Evolutionary conservation across 2,797 vertebrate genomes (phyloP).

Genomic region (Helicolenus hilgendorfi): DNA sequence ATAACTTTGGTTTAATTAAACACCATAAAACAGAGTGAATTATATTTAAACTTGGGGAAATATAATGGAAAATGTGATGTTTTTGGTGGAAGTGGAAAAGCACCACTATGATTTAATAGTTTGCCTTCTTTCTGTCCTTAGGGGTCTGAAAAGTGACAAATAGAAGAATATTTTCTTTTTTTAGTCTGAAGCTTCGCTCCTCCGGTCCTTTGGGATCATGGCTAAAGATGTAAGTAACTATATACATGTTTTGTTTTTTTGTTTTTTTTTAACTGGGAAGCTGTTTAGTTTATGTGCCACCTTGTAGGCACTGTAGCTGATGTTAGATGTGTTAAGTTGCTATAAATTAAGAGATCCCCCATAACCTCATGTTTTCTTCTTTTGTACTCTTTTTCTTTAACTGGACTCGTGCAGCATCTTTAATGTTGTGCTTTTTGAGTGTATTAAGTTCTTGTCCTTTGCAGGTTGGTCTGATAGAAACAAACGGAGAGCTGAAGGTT

Average conservation of each 20-base stretch:
- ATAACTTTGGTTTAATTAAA: slow-evolving; percentile 12
- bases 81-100: neutral
- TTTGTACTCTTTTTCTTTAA: neutral
- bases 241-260: neutral
- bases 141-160: slow-evolving; percentile 71
- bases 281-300: neutral
- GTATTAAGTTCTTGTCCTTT: slow-evolving; percentile 28
- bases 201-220: slow-evolving; percentile 91
- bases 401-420: neutral
- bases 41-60: accelerated
- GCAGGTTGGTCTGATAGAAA: slow-evolving; percentile 98
- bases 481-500: slow-evolving; percentile 99
- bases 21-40: neutral
- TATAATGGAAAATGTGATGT: neutral
- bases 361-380: neutral
- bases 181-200: slow-evolving; percentile 75
- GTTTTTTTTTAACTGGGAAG: neutral
- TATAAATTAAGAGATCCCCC: neutral
- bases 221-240: slow-evolving; percentile 91
- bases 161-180: slow-evolving; percentile 71
- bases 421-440: neutral
- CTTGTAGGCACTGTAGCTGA: neutral
- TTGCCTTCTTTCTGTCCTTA: slow-evolving; percentile 56
- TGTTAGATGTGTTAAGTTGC: neutral
- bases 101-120: neutral